Evolutionary conservation across 2,888 invertebrate species (phyloP), one percentile per base, ranked within the genome.

Genomic region (Mythimna albipuncta): DNA sequence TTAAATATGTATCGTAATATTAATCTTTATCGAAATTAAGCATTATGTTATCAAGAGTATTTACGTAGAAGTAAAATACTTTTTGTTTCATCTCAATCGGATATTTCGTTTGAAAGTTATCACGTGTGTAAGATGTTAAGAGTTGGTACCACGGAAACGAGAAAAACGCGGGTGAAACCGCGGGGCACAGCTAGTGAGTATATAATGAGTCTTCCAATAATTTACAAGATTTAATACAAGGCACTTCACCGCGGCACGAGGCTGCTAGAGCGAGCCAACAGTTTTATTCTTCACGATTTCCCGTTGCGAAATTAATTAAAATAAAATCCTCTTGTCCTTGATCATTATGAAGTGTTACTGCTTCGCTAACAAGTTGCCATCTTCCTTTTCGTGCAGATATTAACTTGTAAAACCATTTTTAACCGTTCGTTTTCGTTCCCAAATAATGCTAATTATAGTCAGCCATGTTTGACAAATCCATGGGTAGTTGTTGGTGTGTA

Each of bases 271-370:
- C 66, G 50, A 66, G 50, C 26, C 16, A 35, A 41, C 62, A 38
- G 55, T 11, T 71, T 59, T 16, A 67, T 66, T 32, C 44, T 52
- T 62, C 75, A 81, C 81, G 73, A 59, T 85, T 77, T 75, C 71
- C 69, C 68, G 58, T 81, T 69, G 65, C 66, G 69, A 75, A 68
- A 81, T 75, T 77, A 77, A 85, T 83, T 77, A 77, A 77, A 70
- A 79, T 79, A 72, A 75, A 75, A 85, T 85, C 81, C 58, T 65
- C 58, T 73, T 68, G 71, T 71, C 76, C 74, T 71, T 82, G 72
- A 80, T 80, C 62, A 74, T 74, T 69, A 79, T 64, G 62, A 65
- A 69, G 62, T 47, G 82, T 77, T 75, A 75, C 64, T 64, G 55
- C 38, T 58, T 77, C 21, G 41, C 72, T 79, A 77, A 76, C 55